Conservation (phyloP, 2,113 vertebrate species). For the Tenrec ecaudatus region DNA sequence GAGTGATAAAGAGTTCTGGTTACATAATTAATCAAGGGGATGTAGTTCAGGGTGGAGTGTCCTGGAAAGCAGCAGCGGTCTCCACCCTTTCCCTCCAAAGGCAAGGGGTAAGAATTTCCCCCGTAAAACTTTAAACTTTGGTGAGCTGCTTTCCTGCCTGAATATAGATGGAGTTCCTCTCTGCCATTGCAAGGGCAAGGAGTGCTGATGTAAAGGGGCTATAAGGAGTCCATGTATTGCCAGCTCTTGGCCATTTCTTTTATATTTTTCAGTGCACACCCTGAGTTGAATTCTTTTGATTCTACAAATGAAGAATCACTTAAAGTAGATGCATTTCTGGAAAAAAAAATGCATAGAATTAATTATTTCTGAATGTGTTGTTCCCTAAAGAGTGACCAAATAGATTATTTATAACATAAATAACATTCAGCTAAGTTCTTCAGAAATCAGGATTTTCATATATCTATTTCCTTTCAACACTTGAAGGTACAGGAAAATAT, state of each 20-base stretch:
- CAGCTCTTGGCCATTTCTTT: background rate
- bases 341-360: background rate
- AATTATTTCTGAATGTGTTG: background rate
- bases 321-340: conserved; percentile 26
- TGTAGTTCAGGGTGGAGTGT: conserved; percentile 58
- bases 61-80: background rate
- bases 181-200: conserved; percentile 27
- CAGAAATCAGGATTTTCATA: background rate
- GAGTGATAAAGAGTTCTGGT: conserved; percentile 46
- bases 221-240: background rate
- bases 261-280: background rate
- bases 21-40: conserved; percentile 68
- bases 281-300: conserved; percentile 5
- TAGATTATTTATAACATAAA: conserved; percentile 21
- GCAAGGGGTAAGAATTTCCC: conserved; percentile 39
- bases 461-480: background rate
- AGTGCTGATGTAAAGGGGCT: background rate
- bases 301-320: background rate
- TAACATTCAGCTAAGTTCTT: conserved; percentile 24
- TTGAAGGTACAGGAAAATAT: conserved; percentile 19
- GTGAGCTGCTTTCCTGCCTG: conserved; percentile 38
- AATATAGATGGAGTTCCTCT: conserved; percentile 25
- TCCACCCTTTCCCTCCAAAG: conserved; percentile 62
- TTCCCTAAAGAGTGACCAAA: conserved; percentile 19
- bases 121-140: conserved; percentile 49